These are phyloP conservation scores for Eupithecia insigniata DNA, from an alignment of 2,888 invertebrate species.

Conservation along the genomic window DNA sequence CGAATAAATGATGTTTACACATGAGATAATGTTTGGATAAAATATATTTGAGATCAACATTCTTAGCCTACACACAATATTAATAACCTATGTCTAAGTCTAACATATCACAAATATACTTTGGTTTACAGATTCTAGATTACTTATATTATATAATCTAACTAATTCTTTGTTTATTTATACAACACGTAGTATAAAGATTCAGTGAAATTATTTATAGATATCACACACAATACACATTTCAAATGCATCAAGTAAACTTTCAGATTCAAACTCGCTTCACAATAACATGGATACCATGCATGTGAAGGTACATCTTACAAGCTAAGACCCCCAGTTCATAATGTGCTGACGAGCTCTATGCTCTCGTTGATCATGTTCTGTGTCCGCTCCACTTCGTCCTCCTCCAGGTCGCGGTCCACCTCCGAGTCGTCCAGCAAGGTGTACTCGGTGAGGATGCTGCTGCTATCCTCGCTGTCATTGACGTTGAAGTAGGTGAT, in stretches of 20 bases:
- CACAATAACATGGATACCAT: slow-evolving; percentile 16
- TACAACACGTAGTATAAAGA: neutral
- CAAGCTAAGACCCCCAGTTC: slow-evolving; percentile 46
- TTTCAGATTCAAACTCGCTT: slow-evolving; percentile 5
- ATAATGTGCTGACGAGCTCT: slow-evolving; percentile 76
- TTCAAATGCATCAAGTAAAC: slow-evolving; percentile 5
- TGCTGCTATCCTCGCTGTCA: slow-evolving; percentile 78
- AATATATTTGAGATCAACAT: slow-evolving; percentile 63
- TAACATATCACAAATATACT: slow-evolving; percentile 63
- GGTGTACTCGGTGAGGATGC: slow-evolving; percentile 77
- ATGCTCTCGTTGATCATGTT: slow-evolving; percentile 78
- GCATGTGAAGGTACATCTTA: slow-evolving; percentile 12
- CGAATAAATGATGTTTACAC: slow-evolving; percentile 25
- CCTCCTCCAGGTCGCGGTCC: slow-evolving; percentile 55
- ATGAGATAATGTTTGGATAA: slow-evolving; percentile 28
- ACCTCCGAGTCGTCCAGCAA: slow-evolving; percentile 69
- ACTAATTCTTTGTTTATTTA: neutral
- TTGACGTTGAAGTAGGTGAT: slow-evolving; percentile 78
- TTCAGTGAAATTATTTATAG: neutral
- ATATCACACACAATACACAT: slow-evolving; percentile 1
- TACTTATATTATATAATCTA: neutral
- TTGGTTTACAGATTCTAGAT: slow-evolving; percentile 49
- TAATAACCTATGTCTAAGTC: slow-evolving; percentile 40
- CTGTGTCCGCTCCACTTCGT: slow-evolving; percentile 65
- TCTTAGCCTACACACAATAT: slow-evolving; percentile 39